Evolutionary conservation across 2,113 vertebrate genomes (phyloP).

Genomic region (Noturus placidus): DNA sequence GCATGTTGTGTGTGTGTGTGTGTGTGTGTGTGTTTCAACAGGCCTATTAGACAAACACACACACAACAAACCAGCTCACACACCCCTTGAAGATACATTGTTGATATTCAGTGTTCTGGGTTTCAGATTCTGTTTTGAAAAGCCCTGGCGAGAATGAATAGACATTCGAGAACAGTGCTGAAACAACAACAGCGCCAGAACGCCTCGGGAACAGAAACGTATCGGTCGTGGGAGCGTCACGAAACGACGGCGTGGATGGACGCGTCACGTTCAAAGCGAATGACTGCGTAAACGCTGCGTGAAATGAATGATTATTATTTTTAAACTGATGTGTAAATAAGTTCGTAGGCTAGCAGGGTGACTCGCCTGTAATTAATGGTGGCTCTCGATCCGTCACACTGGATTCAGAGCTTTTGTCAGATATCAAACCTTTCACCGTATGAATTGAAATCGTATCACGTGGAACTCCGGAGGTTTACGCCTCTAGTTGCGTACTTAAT

Average conservation of each 20-base stretch:
- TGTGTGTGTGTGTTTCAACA: not conserved
- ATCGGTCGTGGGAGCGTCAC: not conserved
- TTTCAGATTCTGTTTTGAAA: slow-evolving; percentile 25
- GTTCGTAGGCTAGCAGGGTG: not conserved
- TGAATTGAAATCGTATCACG: not conserved
- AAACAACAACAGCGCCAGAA: slow-evolving; percentile 1
- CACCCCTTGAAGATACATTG: not conserved
- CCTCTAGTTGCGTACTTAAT: not conserved
- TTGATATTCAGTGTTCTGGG: slow-evolving; percentile 5
- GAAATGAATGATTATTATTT: not conserved
- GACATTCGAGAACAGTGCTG: slow-evolving; percentile 19
- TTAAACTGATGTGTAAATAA: not conserved
- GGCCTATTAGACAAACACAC: not conserved
- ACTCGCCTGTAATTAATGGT: not conserved
- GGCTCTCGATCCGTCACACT: not conserved
- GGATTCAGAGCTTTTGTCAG: not conserved
- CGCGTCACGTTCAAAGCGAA: not conserved
- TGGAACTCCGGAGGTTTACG: not conserved
- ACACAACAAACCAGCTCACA: not conserved
- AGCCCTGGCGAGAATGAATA: slow-evolving; percentile 15
- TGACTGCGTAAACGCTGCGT: not conserved
- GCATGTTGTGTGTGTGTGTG: not conserved
- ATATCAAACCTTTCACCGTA: not conserved
- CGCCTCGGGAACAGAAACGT: slow-evolving; percentile 7
- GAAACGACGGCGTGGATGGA: not conserved